Percentiles rank a stretch among this genome's conserved stretches.
Evolutionary conservation across 2,797 vertebrate species (phyloP).

Genomic region (Acanthiza pusilla): DNA sequence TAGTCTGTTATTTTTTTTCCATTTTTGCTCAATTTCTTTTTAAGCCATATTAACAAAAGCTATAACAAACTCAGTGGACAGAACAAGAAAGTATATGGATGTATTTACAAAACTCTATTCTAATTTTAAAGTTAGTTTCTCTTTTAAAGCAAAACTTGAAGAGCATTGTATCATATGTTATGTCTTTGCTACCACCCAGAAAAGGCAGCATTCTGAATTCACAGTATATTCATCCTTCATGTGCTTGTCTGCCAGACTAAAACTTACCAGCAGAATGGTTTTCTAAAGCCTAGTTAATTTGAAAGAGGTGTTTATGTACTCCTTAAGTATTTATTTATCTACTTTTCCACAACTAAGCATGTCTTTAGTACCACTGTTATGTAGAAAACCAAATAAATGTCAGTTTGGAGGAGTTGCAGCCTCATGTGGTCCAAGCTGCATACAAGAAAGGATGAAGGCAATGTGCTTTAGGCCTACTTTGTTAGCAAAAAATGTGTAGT

Average conservation of each 20-base stretch:
- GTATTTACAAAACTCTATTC: neutral
- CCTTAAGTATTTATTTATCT: neutral
- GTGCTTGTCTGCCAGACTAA: neutral
- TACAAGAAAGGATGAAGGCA: neutral
- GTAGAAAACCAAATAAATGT: neutral
- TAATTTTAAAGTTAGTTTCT: neutral
- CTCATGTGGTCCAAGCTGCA: neutral
- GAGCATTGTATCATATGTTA: neutral
- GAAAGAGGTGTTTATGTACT: neutral
- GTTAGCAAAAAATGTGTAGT: neutral
- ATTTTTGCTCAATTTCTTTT: neutral
- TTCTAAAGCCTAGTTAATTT: neutral
- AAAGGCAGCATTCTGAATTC: neutral
- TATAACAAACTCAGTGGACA: neutral
- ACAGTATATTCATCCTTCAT: neutral
- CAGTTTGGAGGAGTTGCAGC: neutral
- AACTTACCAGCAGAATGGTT: neutral
- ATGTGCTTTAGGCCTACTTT: neutral
- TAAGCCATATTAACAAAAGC: neutral
- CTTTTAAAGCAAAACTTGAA: neutral
- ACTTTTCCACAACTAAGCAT: neutral
- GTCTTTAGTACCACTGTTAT: neutral
- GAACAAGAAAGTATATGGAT: neutral
- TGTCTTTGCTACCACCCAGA: neutral
- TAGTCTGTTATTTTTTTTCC: neutral